These are phyloP conservation scores for Periophthalmus modestus DNA, from an alignment of 2,113 vertebrate genomes.

Conservation along the genomic window DNA sequence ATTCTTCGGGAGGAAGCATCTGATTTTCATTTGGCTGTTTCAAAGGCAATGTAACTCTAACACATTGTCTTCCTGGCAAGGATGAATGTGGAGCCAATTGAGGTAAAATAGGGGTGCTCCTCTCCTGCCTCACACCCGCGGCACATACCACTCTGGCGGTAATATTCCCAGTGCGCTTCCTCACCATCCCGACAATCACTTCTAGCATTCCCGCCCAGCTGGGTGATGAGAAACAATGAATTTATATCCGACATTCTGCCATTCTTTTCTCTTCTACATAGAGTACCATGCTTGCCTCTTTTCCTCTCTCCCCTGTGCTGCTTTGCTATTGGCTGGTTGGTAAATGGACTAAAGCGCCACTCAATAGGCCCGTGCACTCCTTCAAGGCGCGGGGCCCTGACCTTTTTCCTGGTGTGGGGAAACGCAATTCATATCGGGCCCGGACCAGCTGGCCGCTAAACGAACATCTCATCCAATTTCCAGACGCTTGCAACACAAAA, in stretches of 20 bases:
- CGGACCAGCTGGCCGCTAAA: conserved; percentile 78
- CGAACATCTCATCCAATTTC: conserved; percentile 83
- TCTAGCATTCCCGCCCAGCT: conserved; percentile 58
- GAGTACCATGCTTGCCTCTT: conserved; percentile 31
- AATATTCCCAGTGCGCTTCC: conserved; percentile 59
- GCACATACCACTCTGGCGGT: conserved; percentile 40
- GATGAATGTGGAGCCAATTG: conserved; percentile 27
- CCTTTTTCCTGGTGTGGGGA: conserved; percentile 79
- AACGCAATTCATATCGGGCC: conserved; percentile 79
- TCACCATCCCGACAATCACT: conserved; percentile 59
- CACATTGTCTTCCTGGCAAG: conserved; percentile 27
- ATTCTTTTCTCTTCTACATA: conserved; percentile 62
- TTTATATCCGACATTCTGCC: conserved; percentile 66
- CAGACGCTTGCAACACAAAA: conserved; percentile 74
- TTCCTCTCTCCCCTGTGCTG: conserved; percentile 54
- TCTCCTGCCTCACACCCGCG: conserved; percentile 43
- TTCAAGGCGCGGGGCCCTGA: conserved; percentile 80
- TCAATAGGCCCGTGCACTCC: conserved; percentile 81
- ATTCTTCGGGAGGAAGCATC: conserved; percentile 16
- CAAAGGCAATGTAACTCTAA: conserved; percentile 21
- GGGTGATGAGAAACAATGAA: conserved; percentile 72
- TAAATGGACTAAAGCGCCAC: conserved; percentile 80
- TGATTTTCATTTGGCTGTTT: conserved; percentile 46
- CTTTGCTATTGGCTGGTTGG: conserved; percentile 71
- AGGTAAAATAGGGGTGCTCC: conserved; percentile 32